These are phyloP conservation scores for Stigmatopora nigra DNA, from an alignment of 2,113 vertebrate species.

Conservation along the genomic window DNA sequence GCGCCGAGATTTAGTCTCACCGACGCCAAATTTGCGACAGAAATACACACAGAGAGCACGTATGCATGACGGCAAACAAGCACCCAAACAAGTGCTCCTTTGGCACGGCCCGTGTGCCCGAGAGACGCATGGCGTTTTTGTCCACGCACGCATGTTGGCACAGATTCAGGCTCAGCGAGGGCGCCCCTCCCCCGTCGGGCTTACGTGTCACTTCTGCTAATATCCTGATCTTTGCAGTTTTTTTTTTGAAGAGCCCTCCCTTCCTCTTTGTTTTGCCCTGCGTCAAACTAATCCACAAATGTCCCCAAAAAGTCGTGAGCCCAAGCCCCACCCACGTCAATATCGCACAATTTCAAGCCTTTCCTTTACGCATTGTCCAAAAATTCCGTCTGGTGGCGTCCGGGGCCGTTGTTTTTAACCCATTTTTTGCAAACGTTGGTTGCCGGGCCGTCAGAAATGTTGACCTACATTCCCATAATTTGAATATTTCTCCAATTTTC, in stretches of 20 bases:
- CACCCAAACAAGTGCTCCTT: constrained; percentile 21
- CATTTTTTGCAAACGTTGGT: background rate
- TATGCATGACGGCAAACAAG: constrained; percentile 15
- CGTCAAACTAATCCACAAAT: constrained; percentile 9
- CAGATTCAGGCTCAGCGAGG: constrained; percentile 15
- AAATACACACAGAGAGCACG: constrained; percentile 14
- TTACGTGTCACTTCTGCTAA: constrained; percentile 28
- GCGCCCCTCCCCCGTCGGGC: constrained; percentile 5
- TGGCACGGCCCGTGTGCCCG: constrained; percentile 37
- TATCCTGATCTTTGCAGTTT: constrained; percentile 32
- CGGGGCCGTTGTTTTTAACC: background rate
- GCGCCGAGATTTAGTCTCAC: constrained; percentile 33
- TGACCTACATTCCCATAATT: background rate
- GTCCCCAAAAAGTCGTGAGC: background rate
- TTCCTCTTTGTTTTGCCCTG: constrained; percentile 7
- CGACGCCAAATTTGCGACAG: constrained; percentile 11
- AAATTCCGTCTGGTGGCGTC: background rate
- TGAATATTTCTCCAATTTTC: background rate
- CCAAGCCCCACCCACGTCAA: background rate
- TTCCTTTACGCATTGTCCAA: background rate
- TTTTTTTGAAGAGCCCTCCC: constrained; percentile 5
- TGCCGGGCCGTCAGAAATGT: background rate
- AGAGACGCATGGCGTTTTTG: constrained; percentile 15
- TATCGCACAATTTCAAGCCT: background rate
- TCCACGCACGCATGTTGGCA: constrained; percentile 15